phyloP scores from a whole-genome alignment of 2,888 invertebrate genomes.

The Chrysolina americana region DNA sequence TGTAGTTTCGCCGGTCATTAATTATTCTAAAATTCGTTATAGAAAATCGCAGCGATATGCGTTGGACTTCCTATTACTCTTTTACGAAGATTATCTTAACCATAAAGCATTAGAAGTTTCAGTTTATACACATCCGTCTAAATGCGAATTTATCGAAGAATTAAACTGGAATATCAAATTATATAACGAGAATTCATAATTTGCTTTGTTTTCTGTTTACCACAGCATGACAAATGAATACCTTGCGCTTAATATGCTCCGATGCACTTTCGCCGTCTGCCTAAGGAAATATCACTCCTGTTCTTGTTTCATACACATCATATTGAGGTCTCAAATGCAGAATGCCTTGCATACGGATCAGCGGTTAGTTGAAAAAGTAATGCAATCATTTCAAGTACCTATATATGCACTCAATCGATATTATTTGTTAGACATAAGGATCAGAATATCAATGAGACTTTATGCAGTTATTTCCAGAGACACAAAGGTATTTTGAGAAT shows the following conservation, averaged over 20 bases:
- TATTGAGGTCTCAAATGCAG: background rate
- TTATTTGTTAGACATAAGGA: too few species aligned
- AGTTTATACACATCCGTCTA: background rate
- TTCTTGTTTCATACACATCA: background rate
- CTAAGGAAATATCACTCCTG: background rate
- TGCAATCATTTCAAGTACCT: too few species aligned
- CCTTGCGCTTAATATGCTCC: conserved; percentile 17
- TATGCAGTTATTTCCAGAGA: too few species aligned
- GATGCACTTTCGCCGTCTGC: conserved; percentile 13
- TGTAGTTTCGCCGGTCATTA: too few species aligned
- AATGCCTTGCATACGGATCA: background rate
- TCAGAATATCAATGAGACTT: too few species aligned
- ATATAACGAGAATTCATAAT: conserved; percentile 8
- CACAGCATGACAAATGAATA: conserved; percentile 11
- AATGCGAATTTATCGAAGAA: conserved; percentile 9
- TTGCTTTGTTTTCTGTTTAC: conserved; percentile 13
- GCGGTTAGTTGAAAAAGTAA: too few species aligned
- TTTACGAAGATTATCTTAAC: background rate
- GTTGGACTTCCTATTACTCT: background rate
- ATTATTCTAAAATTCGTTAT: too few species aligned
- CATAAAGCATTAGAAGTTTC: conserved; percentile 1
- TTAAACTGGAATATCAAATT: conserved; percentile 7
- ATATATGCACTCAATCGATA: too few species aligned
- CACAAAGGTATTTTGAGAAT: too few species aligned
- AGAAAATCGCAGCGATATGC: background rate